Evolutionary conservation across 2,113 vertebrate species (phyloP).

Genomic region (Elephantulus edwardii): DNA sequence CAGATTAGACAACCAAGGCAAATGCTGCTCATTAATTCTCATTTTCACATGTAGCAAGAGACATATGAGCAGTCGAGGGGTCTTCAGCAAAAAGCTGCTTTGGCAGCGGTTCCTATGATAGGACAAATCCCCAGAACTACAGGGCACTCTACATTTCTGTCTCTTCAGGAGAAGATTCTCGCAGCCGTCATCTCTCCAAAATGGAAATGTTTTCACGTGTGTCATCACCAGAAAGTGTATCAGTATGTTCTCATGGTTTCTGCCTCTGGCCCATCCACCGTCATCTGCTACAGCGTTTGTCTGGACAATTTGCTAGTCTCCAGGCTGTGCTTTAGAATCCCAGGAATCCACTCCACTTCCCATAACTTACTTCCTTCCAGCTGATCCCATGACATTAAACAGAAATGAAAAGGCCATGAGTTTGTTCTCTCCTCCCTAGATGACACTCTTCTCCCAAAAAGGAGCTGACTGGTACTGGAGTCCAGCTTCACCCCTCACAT

Average conservation of each 20-base stretch:
- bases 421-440: not conserved
- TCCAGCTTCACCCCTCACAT: rapidly evolving
- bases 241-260: no score
- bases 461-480: rapidly evolving
- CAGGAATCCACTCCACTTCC: no score
- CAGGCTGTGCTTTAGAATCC: no score
- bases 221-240: not conserved
- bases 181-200: not conserved
- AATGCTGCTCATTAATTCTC: not conserved
- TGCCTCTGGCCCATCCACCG: not conserved
- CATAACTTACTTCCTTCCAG: not conserved
- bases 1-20: no score
- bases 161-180: not conserved
- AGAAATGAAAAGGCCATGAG: not conserved
- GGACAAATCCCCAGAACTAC: not conserved
- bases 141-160: not conserved
- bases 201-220: not conserved
- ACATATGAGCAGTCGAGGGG: not conserved
- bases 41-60: not conserved
- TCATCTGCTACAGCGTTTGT: not conserved
- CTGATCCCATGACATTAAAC: not conserved
- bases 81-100: not conserved
- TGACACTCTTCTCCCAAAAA: no score
- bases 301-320: not conserved
- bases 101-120: not conserved